Evolutionary conservation across 2,113 vertebrate genomes (phyloP).

Genomic region (Heterocephalus glaber): DNA sequence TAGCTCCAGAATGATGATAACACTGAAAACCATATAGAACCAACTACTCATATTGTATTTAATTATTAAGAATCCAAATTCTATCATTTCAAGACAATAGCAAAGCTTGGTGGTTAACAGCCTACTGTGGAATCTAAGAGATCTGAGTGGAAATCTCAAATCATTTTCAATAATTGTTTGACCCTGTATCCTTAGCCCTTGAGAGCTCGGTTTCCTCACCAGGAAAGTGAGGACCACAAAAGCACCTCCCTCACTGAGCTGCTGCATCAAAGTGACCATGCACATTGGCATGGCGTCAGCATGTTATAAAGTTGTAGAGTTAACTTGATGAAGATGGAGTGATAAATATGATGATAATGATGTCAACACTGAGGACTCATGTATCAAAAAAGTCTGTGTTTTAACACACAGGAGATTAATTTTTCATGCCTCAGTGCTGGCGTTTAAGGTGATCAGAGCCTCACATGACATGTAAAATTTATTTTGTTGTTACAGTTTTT

Average conservation of each 20-base stretch:
- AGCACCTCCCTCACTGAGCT: not conserved
- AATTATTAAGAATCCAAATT: constrained; percentile 24
- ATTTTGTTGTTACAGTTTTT: constrained; percentile 5
- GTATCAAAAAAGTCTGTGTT: not conserved
- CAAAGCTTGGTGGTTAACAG: not conserved
- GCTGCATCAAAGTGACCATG: not conserved
- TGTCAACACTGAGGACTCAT: not conserved
- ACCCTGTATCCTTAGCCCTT: not conserved
- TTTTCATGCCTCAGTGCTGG: not conserved
- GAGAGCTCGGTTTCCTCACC: not conserved
- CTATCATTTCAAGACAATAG: not conserved
- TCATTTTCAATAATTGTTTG: not conserved
- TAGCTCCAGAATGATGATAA: not conserved
- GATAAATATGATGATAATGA: not conserved
- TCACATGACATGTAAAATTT: not conserved
- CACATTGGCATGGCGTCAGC: not conserved
- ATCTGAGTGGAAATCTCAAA: not conserved
- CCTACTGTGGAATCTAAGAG: not conserved
- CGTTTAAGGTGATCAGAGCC: not conserved
- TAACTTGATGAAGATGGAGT: not conserved
- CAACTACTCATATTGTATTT: not conserved
- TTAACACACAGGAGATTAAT: not conserved
- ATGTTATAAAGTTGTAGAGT: not conserved
- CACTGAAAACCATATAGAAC: not conserved
- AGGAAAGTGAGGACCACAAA: not conserved